These are phyloP conservation scores for Petaurus breviceps DNA, from an alignment of 2,113 vertebrate species.

Conservation along the genomic window DNA sequence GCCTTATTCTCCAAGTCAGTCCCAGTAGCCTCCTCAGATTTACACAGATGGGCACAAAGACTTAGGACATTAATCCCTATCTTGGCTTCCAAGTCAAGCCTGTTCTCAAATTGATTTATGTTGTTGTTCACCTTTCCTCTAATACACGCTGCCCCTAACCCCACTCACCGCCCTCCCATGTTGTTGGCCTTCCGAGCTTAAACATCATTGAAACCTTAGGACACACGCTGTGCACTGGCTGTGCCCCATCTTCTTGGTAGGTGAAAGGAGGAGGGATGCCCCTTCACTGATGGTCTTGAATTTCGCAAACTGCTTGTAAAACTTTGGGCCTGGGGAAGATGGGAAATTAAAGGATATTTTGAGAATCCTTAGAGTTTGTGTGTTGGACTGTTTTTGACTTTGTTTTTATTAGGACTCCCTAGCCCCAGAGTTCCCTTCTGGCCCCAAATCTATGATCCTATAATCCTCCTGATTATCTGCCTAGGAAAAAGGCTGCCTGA, in stretches of 20 bases:
- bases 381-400: not conserved
- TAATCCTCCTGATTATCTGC: not conserved
- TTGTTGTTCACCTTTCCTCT: fast-evolving
- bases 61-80: fast-evolving
- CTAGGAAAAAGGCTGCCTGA: not conserved
- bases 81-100: not conserved
- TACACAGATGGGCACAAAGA: not conserved
- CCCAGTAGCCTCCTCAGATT: not conserved
- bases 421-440: not conserved
- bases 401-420: not conserved
- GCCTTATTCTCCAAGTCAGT: not conserved
- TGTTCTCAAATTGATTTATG: not conserved
- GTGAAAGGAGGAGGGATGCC: not conserved
- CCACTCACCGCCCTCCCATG: not conserved
- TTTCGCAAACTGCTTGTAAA: conserved; percentile 49
- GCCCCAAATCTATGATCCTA: not conserved
- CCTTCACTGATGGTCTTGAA: not conserved
- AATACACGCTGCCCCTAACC: not conserved
- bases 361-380: conserved; percentile 43
- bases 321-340: conserved; percentile 32
- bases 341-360: conserved; percentile 74
- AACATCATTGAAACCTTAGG: not conserved
- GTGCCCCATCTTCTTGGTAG: not conserved
- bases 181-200: not conserved
- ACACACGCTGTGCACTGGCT: fast-evolving